phyloP scores from a whole-genome alignment of 2,888 invertebrate species.

The Acronicta aceris region DNA sequence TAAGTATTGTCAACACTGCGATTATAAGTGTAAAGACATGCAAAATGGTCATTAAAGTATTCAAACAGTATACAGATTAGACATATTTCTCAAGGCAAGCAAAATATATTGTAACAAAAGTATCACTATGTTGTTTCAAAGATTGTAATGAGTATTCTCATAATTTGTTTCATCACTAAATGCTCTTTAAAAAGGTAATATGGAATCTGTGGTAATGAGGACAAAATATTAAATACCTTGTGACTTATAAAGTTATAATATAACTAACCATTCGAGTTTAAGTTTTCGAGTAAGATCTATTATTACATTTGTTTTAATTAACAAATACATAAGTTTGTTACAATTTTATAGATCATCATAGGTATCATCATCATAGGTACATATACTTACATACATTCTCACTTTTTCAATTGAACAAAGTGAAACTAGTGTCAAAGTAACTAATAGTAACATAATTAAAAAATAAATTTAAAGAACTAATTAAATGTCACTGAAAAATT shows the following conservation, averaged over 20 bases:
- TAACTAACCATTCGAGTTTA: background rate
- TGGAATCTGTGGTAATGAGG: background rate
- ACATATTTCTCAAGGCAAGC: slow-evolving; percentile 32
- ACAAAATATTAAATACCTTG: background rate
- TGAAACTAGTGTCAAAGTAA: too few relatives aligned
- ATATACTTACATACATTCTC: too few relatives aligned
- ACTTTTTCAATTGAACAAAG: too few relatives aligned
- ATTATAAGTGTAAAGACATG: slow-evolving; percentile 37
- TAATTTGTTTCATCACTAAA: slow-evolving; percentile 5
- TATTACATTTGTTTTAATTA: too few relatives aligned
- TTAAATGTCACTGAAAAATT: too few relatives aligned
- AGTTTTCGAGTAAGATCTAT: too few relatives aligned
- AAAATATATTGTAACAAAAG: slow-evolving; percentile 29
- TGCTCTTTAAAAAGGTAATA: background rate
- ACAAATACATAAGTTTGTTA: too few relatives aligned
- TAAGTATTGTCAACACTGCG: slow-evolving; percentile 43
- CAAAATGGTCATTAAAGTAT: slow-evolving; percentile 36
- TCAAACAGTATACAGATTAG: slow-evolving; percentile 16
- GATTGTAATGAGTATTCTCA: slow-evolving; percentile 2
- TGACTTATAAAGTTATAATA: background rate
- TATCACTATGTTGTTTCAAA: slow-evolving; percentile 7
- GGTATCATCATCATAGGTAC: too few relatives aligned
- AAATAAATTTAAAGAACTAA: too few relatives aligned
- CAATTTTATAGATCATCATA: too few relatives aligned
- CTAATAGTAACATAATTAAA: too few relatives aligned